These are phyloP conservation scores for Eublepharis macularius DNA, from an alignment of 2,113 vertebrate species.

Conservation along the genomic window DNA sequence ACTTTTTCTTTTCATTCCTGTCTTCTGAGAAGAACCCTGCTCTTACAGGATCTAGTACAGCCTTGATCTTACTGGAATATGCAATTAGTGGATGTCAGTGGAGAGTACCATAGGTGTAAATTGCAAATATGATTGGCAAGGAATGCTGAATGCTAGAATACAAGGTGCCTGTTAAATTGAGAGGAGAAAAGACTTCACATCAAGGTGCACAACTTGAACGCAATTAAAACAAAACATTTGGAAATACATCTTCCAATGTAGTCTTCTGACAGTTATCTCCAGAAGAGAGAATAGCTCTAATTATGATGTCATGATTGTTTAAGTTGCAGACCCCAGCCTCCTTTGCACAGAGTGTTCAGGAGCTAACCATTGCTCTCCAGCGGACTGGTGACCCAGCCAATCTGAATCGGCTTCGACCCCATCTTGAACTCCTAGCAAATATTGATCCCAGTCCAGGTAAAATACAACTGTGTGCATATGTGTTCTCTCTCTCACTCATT, in stretches of 20 bases:
- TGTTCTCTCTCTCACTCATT: not conserved
- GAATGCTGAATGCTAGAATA: not conserved
- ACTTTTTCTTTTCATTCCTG: not conserved
- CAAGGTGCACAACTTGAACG: not conserved
- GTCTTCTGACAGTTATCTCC: not conserved
- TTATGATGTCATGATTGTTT: constrained; percentile 50
- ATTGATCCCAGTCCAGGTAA: constrained; percentile 98
- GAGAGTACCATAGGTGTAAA: not conserved
- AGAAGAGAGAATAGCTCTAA: constrained; percentile 49
- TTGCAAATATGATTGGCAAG: not conserved
- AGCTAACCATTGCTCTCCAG: constrained; percentile 97
- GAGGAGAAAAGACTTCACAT: not conserved
- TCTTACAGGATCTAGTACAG: not conserved
- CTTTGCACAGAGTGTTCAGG: constrained; percentile 98
- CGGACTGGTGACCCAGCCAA: constrained; percentile 97
- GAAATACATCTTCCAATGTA: not conserved
- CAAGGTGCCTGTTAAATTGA: fast-evolving
- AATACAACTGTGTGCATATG: not conserved
- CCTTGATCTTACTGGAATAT: not conserved
- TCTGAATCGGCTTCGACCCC: constrained; percentile 93
- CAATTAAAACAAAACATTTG: not conserved
- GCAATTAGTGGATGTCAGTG: not conserved
- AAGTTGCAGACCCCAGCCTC: constrained; percentile 99
- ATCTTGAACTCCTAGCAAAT: constrained; percentile 94
- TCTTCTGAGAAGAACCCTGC: not conserved